Conservation (phyloP, 2,888 invertebrate species). For the Cotesia congregata region DNA sequence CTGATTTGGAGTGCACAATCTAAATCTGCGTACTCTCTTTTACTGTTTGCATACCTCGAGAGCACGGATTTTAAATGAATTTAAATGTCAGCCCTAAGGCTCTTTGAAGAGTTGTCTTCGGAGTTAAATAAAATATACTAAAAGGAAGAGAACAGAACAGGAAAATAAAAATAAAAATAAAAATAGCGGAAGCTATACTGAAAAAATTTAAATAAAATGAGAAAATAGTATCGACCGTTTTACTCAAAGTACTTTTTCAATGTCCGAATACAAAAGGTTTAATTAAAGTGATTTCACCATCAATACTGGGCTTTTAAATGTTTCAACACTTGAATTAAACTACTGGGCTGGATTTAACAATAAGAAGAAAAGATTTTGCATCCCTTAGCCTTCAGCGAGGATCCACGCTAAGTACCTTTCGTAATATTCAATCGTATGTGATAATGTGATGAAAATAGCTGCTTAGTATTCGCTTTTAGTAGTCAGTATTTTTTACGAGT, state of each 20-base stretch:
- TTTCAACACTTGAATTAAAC: background rate
- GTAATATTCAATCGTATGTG: too few relatives aligned
- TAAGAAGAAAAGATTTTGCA: background rate
- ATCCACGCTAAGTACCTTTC: too few relatives aligned
- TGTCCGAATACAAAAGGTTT: conserved; percentile 31
- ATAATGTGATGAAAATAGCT: too few relatives aligned
- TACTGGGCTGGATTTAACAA: background rate
- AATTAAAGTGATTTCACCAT: conserved; percentile 28
- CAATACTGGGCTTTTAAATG: background rate
- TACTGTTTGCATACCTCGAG: conserved; percentile 20
- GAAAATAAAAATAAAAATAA: conserved; percentile 4
- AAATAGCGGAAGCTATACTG: background rate
- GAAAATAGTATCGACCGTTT: conserved; percentile 23
- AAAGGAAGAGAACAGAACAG: background rate
- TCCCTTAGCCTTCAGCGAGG: too few relatives aligned
- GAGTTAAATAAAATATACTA: background rate
- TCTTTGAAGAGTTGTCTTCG: conserved; percentile 31
- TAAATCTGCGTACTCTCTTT: conserved; percentile 26
- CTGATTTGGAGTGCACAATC: conserved; percentile 30
- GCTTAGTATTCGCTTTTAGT: too few relatives aligned
- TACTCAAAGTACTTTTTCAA: conserved; percentile 21
- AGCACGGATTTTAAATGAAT: conserved; percentile 30
- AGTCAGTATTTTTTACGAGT: too few relatives aligned
- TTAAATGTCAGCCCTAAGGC: conserved; percentile 30
- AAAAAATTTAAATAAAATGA: background rate